phyloP scores from a whole-genome alignment of 1,140 invertebrate species.

The Eurosta solidaginis region DNA sequence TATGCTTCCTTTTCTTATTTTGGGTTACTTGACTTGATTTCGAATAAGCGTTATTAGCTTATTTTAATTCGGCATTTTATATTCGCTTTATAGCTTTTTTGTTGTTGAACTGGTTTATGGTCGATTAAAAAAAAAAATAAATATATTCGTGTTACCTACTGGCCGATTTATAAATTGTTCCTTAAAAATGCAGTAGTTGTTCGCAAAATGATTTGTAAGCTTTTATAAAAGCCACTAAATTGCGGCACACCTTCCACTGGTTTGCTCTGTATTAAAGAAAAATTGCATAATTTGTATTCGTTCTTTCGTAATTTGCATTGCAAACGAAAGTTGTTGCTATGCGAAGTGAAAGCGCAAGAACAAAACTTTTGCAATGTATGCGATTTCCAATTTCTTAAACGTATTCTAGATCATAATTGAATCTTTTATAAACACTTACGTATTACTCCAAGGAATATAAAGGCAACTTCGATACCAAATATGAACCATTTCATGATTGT shows the following conservation, averaged over 20 bases:
- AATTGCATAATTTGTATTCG: background rate
- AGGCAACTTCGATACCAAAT: no score
- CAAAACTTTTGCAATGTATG: slow-evolving; percentile 19
- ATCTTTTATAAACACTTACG: no score
- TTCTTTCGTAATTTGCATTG: background rate
- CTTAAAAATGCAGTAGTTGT: background rate
- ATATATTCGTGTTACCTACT: background rate
- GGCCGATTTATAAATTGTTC: background rate
- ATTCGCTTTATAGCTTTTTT: background rate
- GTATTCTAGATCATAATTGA: no score
- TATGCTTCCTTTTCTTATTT: background rate
- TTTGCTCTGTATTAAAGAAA: background rate
- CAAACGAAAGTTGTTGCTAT: background rate
- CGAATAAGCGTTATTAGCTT: background rate
- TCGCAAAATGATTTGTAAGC: background rate
- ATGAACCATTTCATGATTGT: no score
- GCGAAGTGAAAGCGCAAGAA: background rate
- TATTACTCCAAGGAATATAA: no score
- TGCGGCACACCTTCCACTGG: background rate
- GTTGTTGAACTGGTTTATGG: background rate
- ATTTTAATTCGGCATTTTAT: background rate
- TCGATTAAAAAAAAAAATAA: background rate
- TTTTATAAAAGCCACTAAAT: slow-evolving; percentile 4
- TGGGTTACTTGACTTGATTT: background rate
- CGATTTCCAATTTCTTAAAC: no score